These are phyloP conservation scores for Sepioteuthis lessoniana DNA, from an alignment of 2,888 invertebrate species.

Conservation along the genomic window DNA sequence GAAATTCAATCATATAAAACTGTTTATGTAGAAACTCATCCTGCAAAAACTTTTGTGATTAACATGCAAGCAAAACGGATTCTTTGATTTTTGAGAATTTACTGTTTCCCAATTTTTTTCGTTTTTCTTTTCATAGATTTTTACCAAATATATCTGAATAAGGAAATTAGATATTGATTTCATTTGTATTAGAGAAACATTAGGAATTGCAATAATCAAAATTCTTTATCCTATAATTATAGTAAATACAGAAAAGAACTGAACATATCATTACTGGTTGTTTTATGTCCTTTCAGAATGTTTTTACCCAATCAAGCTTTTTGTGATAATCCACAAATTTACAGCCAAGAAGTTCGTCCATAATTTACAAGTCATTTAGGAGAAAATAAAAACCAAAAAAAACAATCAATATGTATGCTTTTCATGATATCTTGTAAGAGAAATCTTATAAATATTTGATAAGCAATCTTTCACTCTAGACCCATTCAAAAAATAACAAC, in stretches of 20 bases:
- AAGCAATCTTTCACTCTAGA: no score
- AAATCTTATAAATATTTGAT: background rate
- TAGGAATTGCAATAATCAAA: background rate
- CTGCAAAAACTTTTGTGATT: no score
- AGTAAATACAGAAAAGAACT: background rate
- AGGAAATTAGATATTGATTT: background rate
- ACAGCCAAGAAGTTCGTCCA: background rate
- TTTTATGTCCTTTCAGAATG: background rate
- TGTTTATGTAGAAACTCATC: no score
- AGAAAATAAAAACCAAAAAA: background rate
- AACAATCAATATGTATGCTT: background rate
- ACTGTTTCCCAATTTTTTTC: background rate
- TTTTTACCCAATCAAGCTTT: background rate
- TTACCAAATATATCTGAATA: background rate
- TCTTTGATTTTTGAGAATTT: background rate
- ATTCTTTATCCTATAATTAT: background rate
- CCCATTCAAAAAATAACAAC: no score
- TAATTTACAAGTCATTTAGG: background rate
- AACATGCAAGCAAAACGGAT: background rate
- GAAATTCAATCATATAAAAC: no score
- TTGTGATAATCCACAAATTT: background rate
- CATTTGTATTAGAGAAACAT: background rate
- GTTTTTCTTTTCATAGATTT: background rate
- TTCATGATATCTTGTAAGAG: background rate
- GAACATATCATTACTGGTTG: background rate